A percentile compares a stretch with the other conserved stretches of the same genome.
phyloP scores from a whole-genome alignment of 2,113 vertebrate species.

The Ranitomeya variabilis region DNA sequence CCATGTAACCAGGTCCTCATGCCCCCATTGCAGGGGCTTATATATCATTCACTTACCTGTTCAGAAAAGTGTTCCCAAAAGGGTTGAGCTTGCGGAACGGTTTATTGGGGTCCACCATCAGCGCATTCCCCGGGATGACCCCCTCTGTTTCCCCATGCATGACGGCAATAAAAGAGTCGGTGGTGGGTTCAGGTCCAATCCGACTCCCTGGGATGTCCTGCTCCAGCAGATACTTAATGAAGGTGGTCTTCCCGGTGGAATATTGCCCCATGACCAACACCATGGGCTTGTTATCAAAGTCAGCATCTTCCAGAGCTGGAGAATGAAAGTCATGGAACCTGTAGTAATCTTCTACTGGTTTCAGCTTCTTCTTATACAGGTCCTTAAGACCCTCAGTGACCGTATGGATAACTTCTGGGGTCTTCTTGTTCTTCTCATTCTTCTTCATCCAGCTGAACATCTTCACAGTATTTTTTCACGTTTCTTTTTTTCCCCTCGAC shows the following conservation, averaged over 20 bases:
- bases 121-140: conserved; percentile 86
- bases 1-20: not conserved
- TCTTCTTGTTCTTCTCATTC: conserved; percentile 74
- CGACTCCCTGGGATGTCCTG: conserved; percentile 90
- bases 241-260: conserved; percentile 92
- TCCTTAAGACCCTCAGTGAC: conserved; percentile 87
- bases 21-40: not conserved
- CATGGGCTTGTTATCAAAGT: conserved; percentile 94
- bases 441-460: conserved; percentile 92
- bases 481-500: not conserved
- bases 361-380: conserved; percentile 83
- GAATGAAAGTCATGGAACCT: conserved; percentile 91
- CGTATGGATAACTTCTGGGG: conserved; percentile 84
- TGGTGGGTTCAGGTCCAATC: conserved; percentile 90
- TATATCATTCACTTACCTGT: conserved; percentile 76
- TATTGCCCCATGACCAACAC: conserved; percentile 92
- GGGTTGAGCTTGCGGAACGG: conserved; percentile 93
- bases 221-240: conserved; percentile 92
- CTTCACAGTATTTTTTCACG: conserved; percentile 5
- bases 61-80: conserved; percentile 91
- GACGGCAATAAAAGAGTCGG: conserved; percentile 90
- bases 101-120: conserved; percentile 90
- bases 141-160: conserved; percentile 87
- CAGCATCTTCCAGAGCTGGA: conserved; percentile 83
- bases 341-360: conserved; percentile 86